phyloP scores from a whole-genome alignment of 2,113 vertebrate species.

The Carassius gibelio region DNA sequence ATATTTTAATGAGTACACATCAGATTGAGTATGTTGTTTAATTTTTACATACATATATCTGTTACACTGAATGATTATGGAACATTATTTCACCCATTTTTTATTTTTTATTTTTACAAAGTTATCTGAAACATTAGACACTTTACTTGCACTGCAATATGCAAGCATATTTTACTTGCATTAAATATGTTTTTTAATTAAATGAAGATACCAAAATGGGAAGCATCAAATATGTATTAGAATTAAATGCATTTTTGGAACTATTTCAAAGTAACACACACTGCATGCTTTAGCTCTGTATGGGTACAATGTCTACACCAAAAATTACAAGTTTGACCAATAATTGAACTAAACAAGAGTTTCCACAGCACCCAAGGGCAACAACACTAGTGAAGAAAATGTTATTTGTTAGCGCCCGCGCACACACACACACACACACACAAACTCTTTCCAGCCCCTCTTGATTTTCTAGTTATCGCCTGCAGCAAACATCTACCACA shows the following conservation, averaged over 20 bases:
- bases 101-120: neutral
- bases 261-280: neutral
- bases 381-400: neutral
- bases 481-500: slow-evolving; percentile 16
- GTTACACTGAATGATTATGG: neutral
- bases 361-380: slow-evolving; percentile 6
- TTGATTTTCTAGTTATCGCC: slow-evolving; percentile 9
- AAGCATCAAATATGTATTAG: neutral
- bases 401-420: neutral
- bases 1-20: neutral
- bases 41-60: neutral
- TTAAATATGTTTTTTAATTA: neutral
- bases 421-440: neutral
- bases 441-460: neutral
- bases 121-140: neutral
- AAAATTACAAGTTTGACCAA: slow-evolving; percentile 6
- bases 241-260: neutral
- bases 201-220: neutral
- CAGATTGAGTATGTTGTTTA: neutral
- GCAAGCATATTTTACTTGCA: neutral
- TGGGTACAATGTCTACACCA: neutral
- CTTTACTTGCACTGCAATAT: neutral
- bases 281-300: neutral
- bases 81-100: neutral
- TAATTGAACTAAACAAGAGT: slow-evolving; percentile 22